Percentiles rank a stretch among this genome's conserved stretches.
Evolutionary conservation across 2,797 vertebrate genomes (phyloP).

Genomic region (Anguilla anguilla): DNA sequence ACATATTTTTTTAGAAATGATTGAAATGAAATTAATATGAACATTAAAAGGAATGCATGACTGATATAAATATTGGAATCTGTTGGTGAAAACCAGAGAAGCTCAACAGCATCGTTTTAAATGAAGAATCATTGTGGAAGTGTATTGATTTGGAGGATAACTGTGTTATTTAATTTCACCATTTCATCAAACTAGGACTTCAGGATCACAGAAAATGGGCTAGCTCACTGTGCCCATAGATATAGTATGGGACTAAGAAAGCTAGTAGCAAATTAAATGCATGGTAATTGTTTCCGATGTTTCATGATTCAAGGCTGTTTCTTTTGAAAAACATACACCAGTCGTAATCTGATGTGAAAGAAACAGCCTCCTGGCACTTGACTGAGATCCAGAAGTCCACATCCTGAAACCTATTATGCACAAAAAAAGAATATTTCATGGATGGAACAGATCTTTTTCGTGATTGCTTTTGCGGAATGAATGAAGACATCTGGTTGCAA

Average conservation of each 20-base stretch:
- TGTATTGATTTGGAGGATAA: too few relatives aligned
- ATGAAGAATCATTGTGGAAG: too few relatives aligned
- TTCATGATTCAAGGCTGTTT: not conserved
- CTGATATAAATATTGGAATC: too few relatives aligned
- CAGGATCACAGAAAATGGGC: too few relatives aligned
- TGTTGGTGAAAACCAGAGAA: too few relatives aligned
- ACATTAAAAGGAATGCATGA: too few relatives aligned
- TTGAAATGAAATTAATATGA: too few relatives aligned
- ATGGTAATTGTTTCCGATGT: not conserved
- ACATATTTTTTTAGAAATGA: too few relatives aligned
- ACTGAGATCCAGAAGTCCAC: constrained; percentile 7
- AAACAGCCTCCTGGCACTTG: not conserved
- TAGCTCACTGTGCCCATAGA: too few relatives aligned
- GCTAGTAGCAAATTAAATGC: not conserved
- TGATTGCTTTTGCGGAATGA: constrained; percentile 9
- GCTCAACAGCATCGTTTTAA: too few relatives aligned
- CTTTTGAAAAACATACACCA: not conserved
- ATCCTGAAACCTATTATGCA: constrained; percentile 3
- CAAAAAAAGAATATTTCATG: not conserved
- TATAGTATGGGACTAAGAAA: not conserved
- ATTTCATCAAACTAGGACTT: too few relatives aligned
- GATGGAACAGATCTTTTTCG: not conserved
- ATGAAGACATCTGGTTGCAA: constrained; percentile 6
- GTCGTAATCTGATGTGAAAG: not conserved
- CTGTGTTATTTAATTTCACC: too few relatives aligned